phyloP scores from a whole-genome alignment of 2,888 invertebrate genomes.

The Dryocosmus kuriphilus region DNA sequence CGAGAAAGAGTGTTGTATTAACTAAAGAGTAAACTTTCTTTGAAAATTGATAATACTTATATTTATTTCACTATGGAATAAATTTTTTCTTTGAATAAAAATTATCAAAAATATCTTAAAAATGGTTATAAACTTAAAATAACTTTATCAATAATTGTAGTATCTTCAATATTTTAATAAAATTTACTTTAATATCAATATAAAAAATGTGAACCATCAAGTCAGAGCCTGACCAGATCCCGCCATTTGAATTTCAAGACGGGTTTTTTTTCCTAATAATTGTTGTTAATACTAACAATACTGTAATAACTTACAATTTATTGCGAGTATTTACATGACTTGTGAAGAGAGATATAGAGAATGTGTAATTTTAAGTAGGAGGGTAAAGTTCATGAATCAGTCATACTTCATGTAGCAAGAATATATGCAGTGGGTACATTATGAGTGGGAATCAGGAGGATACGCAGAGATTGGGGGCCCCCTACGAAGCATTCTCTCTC shows the following conservation, averaged over 20 bases:
- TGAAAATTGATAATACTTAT: neutral
- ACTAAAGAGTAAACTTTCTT: neutral
- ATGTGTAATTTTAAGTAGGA: neutral
- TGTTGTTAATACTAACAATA: too few species aligned
- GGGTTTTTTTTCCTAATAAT: too few species aligned
- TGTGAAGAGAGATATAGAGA: neutral
- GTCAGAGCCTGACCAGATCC: too few species aligned
- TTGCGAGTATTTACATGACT: neutral
- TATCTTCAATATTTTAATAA: too few species aligned
- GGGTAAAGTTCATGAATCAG: slow-evolving; percentile 13
- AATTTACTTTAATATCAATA: too few species aligned
- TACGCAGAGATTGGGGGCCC: slow-evolving; percentile 39
- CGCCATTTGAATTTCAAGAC: too few species aligned
- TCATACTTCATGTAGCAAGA: neutral
- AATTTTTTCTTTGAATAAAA: too few species aligned
- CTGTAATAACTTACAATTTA: too few species aligned
- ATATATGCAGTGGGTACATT: neutral
- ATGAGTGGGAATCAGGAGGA: slow-evolving; percentile 22
- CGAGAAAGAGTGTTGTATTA: neutral
- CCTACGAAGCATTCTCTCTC: slow-evolving; percentile 55
- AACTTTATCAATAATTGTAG: too few species aligned
- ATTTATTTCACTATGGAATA: neutral
- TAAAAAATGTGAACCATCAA: too few species aligned
- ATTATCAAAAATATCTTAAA: too few species aligned
- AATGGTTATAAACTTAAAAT: too few species aligned